Evolutionary conservation across 2,113 vertebrate species (phyloP), one percentile per base, ranked within the genome.

Genomic region (Emberiza fucata): DNA sequence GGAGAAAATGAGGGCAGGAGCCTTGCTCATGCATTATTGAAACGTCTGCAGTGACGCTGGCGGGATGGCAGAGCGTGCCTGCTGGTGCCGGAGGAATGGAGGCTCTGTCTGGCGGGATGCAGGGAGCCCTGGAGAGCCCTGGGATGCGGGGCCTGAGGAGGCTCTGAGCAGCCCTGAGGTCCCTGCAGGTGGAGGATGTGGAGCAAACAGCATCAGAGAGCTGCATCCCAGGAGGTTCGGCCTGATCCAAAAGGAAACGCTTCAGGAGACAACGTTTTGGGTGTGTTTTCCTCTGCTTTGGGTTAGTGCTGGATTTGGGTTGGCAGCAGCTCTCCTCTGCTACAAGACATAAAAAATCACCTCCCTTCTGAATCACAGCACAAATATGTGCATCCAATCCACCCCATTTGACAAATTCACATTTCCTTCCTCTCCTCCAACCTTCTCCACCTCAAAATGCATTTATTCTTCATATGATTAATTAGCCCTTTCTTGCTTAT

Each of bases 171-270:
- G 42, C 2, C 3, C 59, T 25, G 37, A 44, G 83, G 56, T 76
- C 15, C n/a, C 61, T 82, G 10, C 75, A 50, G 70, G 40, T 60
- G 48, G 45, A 35, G 33, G 76, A 83, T 2, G 6, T 44, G 33
- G 35, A 79, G 44, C 48, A 88, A 37, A 31, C 23, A 48, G 23
- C 2, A 1, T 57, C 81, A 35, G 4, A 11, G 42, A 0, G 0
- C 50, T 29, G 7, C 47, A 29, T 33, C 82, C 68, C 0, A 0
- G 2, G 1, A 66, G 54, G 23, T 33, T 87, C 0, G 0, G 37
- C 37, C 42, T 65, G 53, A 90, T 82, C 75, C 63, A 61, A 77
- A 79, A 45, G 25, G 61, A 76, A 81, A 21, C 0, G 0, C 45
- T 61, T 63, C 37, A 44, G 86, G 70, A 65, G 80, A 40, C 16